Evolutionary conservation across 2,797 vertebrate genomes (phyloP).

Genomic region (Prunella strophiata): DNA sequence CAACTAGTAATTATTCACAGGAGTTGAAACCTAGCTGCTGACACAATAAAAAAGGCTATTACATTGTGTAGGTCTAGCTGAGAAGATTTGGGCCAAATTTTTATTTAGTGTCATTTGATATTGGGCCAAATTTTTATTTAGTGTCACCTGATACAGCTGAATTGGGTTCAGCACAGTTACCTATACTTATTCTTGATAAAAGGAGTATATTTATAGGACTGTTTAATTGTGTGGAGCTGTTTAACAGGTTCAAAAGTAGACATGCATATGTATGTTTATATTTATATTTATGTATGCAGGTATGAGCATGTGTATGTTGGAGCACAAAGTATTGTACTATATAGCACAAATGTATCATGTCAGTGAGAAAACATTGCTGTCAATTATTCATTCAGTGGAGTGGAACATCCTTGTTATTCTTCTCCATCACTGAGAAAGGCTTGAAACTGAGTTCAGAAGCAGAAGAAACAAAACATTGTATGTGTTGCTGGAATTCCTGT

Average conservation of each 20-base stretch:
- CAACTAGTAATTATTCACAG: not conserved
- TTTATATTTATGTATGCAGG: not conserved
- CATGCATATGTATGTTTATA: not conserved
- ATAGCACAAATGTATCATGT: not conserved
- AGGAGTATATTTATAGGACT: not conserved
- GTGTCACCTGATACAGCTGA: not conserved
- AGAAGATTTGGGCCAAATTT: not conserved
- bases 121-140: not conserved
- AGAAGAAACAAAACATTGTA: not conserved
- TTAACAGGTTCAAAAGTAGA: not conserved
- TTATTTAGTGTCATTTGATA: not conserved
- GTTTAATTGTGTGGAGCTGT: not conserved
- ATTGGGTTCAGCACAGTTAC: not conserved
- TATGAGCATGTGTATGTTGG: not conserved
- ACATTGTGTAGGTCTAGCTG: not conserved
- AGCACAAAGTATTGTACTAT: not conserved
- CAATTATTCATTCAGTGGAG: not conserved
- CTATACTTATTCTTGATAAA: not conserved
- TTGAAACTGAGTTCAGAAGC: not conserved
- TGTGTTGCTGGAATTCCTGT: not conserved
- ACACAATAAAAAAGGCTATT: not conserved
- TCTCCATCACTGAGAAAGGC: not conserved
- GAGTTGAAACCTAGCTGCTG: not conserved
- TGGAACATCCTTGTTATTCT: not conserved
- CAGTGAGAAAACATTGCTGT: not conserved